Percentiles rank a stretch among this genome's conserved stretches.
phyloP scores from a whole-genome alignment of 2,113 vertebrate genomes.

The Anhinga anhinga region DNA sequence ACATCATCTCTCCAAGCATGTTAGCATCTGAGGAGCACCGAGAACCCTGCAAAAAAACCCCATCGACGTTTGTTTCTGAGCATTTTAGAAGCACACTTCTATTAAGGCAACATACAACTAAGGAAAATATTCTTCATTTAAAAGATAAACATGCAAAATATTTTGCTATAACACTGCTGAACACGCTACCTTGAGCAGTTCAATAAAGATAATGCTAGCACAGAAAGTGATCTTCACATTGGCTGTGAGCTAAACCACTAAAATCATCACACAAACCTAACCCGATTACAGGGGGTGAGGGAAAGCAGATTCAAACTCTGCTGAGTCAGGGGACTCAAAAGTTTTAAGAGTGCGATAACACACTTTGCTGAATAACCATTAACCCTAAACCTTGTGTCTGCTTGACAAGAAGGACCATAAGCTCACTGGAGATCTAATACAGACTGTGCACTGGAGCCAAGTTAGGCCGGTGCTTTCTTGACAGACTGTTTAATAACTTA shows the following conservation, averaged over 20 bases:
- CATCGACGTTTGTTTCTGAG: not conserved
- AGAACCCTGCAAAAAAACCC: conserved; percentile 75
- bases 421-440: not conserved
- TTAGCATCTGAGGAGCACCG: conserved; percentile 92
- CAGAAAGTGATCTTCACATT: not conserved
- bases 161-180: not conserved
- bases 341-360: not conserved
- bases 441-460: not conserved
- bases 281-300: not conserved
- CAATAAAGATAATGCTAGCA: not conserved
- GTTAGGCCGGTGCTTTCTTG: not conserved
- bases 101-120: not conserved
- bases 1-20: conserved; percentile 99
- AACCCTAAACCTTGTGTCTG: not conserved
- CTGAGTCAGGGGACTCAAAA: not conserved
- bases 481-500: not conserved
- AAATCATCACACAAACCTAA: not conserved
- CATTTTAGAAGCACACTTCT: not conserved
- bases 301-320: not conserved
- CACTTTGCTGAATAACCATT: not conserved
- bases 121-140: not conserved
- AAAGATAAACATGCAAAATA: not conserved
- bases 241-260: not conserved
- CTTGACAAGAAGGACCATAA: not conserved
- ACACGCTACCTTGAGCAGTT: not conserved